Conservation (phyloP, 2,888 invertebrate genomes). For the Ophioninae sp. region DNA sequence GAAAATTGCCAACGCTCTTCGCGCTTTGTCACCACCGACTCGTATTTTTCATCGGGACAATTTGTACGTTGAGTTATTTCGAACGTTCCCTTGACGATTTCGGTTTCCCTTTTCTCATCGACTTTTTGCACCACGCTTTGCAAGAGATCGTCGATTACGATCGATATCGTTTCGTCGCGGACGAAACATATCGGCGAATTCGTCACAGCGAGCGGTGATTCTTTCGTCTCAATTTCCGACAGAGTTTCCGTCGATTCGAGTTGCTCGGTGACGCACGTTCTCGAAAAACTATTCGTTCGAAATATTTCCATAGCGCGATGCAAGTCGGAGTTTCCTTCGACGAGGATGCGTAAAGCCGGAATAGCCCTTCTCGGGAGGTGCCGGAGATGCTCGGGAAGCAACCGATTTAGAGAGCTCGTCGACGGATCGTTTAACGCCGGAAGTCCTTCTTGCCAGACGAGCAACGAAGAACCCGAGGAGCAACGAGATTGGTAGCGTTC, state of each 20-base stretch:
- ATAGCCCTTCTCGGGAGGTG: constrained; percentile 57
- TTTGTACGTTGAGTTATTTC: background rate
- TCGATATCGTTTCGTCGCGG: constrained; percentile 28
- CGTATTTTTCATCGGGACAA: constrained; percentile 20
- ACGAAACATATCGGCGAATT: background rate
- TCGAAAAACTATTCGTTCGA: constrained; percentile 30
- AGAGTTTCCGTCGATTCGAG: background rate
- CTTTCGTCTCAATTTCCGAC: background rate
- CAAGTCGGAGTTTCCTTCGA: constrained; percentile 63
- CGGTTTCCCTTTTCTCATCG: background rate
- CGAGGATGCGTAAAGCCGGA: constrained; percentile 61
- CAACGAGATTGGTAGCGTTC: background rate
- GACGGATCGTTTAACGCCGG: background rate
- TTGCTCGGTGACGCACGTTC: background rate
- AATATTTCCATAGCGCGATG: constrained; percentile 65
- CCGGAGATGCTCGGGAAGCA: background rate
- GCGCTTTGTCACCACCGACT: background rate
- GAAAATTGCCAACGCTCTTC: background rate
- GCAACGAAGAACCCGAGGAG: too few species aligned
- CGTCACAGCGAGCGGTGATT: background rate
- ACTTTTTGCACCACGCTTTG: background rate
- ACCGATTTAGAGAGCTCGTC: background rate
- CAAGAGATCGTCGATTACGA: constrained; percentile 37
- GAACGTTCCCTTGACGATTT: background rate
- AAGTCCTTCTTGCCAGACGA: background rate